These are phyloP conservation scores for Empidonax traillii DNA, from an alignment of 2,113 vertebrate genomes.

Conservation along the genomic window DNA sequence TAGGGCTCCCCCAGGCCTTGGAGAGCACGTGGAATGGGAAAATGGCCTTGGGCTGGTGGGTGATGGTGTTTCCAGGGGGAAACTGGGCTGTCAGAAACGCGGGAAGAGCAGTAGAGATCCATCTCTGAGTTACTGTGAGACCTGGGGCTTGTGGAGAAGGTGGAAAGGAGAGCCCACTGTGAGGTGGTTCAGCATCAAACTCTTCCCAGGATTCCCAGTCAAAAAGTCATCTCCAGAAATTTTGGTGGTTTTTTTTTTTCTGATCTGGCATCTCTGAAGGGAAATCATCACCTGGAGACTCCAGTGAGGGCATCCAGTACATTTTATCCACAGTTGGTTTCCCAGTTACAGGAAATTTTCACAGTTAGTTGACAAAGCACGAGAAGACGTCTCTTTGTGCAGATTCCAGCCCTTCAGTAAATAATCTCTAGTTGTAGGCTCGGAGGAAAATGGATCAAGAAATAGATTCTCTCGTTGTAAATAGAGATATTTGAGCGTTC, in stretches of 20 bases:
- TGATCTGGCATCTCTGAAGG: background rate
- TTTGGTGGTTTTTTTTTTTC: background rate
- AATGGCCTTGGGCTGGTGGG: rapidly evolving
- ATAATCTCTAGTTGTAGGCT: background rate
- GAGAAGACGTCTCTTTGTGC: background rate
- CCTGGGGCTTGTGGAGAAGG: background rate
- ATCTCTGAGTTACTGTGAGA: rapidly evolving
- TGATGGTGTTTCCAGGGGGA: rapidly evolving
- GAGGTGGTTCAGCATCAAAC: background rate
- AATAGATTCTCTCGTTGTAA: background rate
- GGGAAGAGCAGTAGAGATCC: rapidly evolving
- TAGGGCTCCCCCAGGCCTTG: rapidly evolving
- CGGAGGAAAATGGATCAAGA: background rate
- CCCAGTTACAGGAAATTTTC: background rate
- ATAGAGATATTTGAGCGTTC: background rate
- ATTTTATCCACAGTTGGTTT: background rate
- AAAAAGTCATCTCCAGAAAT: background rate
- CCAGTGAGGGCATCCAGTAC: rapidly evolving
- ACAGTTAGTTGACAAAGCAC: background rate
- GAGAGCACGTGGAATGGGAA: rapidly evolving
- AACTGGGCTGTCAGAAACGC: rapidly evolving
- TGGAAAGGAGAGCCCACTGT: background rate
- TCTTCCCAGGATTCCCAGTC: rapidly evolving
- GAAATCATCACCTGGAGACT: background rate
- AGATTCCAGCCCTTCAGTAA: background rate